Conservation (phyloP, 2,888 invertebrate genomes). For the Brachypalpus laphriformis region DNA sequence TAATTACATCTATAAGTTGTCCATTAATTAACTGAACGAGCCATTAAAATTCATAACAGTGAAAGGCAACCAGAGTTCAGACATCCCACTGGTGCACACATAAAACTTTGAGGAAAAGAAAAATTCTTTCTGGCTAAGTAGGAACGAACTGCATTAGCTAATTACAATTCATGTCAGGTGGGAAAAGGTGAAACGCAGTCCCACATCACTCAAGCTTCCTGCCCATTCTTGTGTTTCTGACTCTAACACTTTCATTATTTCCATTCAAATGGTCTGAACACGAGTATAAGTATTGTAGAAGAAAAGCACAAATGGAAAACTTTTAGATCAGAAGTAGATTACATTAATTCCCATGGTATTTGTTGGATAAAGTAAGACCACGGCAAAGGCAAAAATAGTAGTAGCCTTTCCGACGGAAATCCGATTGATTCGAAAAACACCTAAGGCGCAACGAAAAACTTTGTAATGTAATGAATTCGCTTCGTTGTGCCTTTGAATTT, state of each 20-base stretch:
- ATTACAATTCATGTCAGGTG: conserved; percentile 60
- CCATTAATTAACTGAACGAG: neutral
- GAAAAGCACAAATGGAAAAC: conserved; percentile 39
- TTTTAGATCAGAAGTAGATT: conserved; percentile 55
- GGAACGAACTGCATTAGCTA: conserved; percentile 59
- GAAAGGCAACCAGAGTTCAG: neutral
- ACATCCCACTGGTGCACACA: neutral
- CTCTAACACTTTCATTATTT: conserved; percentile 40
- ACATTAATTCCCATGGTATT: conserved; percentile 63
- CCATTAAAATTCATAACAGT: conserved; percentile 3
- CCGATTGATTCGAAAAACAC: conserved; percentile 48
- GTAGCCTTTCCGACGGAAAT: conserved; percentile 35
- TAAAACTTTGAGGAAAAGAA: neutral
- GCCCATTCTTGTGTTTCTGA: neutral
- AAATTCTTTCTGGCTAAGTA: neutral
- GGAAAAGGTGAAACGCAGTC: conserved; percentile 3
- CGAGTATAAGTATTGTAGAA: neutral
- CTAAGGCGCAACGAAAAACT: conserved; percentile 32
- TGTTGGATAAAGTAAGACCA: conserved; percentile 39
- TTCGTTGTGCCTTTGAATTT: neutral
- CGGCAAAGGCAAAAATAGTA: neutral
- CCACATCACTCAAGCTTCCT: neutral
- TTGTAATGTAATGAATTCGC: conserved; percentile 54
- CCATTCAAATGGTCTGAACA: conserved; percentile 6
- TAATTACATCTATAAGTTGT: neutral